These are phyloP conservation scores for Cremastinae sp. DNA, from an alignment of 2,888 invertebrate genomes.

Conservation along the genomic window DNA sequence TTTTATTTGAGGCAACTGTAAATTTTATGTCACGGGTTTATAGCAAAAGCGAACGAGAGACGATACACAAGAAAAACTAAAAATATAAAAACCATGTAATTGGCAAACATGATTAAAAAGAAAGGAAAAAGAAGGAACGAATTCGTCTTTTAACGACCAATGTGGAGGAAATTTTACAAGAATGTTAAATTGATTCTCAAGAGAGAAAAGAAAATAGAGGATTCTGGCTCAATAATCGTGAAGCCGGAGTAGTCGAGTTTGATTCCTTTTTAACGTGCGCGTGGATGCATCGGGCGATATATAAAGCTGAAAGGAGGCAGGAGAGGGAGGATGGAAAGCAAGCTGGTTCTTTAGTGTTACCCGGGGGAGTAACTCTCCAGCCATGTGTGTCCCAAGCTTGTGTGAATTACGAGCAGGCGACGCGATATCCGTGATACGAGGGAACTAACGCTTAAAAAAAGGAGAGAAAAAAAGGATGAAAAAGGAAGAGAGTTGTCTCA, in stretches of 20 bases:
- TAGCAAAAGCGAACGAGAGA: too few species aligned
- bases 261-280: conserved; percentile 35
- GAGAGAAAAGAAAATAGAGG: conserved; percentile 6
- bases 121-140: neutral
- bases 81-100: too few species aligned
- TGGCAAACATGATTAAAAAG: too few species aligned
- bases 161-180: conserved; percentile 33
- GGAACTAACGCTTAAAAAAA: conserved; percentile 18
- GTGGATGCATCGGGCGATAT: conserved; percentile 37
- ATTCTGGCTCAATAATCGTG: conserved; percentile 59
- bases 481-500: neutral
- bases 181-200: conserved; percentile 19
- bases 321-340: conserved; percentile 35
- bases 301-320: conserved; percentile 18
- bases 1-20: too few species aligned
- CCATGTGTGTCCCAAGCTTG: conserved; percentile 58
- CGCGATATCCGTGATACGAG: conserved; percentile 57
- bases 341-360: conserved; percentile 60
- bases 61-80: too few species aligned
- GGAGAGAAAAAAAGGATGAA: neutral
- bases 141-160: conserved; percentile 4
- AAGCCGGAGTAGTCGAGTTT: conserved; percentile 52
- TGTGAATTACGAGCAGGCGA: conserved; percentile 65
- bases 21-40: too few species aligned
- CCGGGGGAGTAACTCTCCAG: conserved; percentile 59